Evolutionary conservation across 1,140 invertebrate genomes (phyloP).

Genomic region (Halictus rubicundus): DNA sequence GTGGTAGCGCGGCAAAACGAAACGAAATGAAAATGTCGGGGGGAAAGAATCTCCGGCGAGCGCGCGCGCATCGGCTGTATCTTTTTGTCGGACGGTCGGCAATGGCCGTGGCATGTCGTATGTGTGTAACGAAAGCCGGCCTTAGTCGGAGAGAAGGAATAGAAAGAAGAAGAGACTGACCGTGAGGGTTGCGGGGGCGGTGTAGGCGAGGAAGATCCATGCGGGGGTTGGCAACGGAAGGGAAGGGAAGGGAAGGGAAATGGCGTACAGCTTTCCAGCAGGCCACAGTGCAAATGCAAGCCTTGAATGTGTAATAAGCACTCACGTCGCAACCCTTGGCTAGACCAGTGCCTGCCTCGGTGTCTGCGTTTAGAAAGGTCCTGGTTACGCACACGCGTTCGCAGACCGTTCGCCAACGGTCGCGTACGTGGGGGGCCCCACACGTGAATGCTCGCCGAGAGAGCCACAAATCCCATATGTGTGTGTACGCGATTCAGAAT

Average conservation of each 20-base stretch:
- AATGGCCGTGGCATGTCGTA: slow-evolving; percentile 33
- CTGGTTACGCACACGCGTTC: slow-evolving; percentile 44
- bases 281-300: slow-evolving; percentile 65
- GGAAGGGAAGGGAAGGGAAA: background rate
- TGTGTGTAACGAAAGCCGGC: slow-evolving; percentile 36
- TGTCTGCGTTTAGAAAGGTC: slow-evolving; percentile 67
- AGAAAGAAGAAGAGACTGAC: slow-evolving; percentile 41
- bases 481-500: slow-evolving; percentile 13
- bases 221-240: background rate
- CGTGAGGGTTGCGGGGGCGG: background rate
- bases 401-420: too few species aligned
- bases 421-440: background rate
- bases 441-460: slow-evolving; percentile 5
- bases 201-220: too few species aligned
- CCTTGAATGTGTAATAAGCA: slow-evolving; percentile 75
- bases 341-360: slow-evolving; percentile 43
- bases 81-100: slow-evolving; percentile 42
- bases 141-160: slow-evolving; percentile 28
- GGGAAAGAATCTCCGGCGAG: slow-evolving; percentile 36
- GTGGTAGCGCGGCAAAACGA: background rate
- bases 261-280: slow-evolving; percentile 49
- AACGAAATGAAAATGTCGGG: slow-evolving; percentile 38
- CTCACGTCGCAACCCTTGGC: slow-evolving; percentile 69
- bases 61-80: slow-evolving; percentile 29
- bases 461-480: too few species aligned